Conservation (phyloP, 2,797 vertebrate species). For the Poecilia gillii region DNA sequence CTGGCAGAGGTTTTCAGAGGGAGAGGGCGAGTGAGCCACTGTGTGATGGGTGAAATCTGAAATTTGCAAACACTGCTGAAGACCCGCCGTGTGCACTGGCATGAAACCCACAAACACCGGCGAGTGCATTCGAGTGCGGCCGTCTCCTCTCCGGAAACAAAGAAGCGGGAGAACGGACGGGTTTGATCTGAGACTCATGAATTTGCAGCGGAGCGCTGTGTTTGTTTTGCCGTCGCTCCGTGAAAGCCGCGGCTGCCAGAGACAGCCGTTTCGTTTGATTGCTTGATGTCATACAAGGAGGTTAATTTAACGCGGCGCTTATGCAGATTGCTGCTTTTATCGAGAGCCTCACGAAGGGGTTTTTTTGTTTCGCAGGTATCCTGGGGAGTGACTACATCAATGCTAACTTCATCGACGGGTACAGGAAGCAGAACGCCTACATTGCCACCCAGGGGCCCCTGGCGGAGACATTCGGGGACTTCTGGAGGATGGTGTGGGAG, state of each 20-base stretch:
- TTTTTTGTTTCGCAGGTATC: constrained; percentile 81
- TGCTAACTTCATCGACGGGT: constrained; percentile 97
- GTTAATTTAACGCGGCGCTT: constrained; percentile 56
- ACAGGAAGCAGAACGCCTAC: constrained; percentile 97
- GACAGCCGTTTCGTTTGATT: constrained; percentile 43
- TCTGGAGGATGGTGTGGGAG: constrained; percentile 99
- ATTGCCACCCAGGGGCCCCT: constrained; percentile 96
- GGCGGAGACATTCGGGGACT: constrained; percentile 95
- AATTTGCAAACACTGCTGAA: constrained; percentile 60
- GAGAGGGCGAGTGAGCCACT: neutral
- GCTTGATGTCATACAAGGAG: constrained; percentile 53
- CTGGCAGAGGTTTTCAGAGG: neutral
- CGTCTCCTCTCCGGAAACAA: constrained; percentile 53
- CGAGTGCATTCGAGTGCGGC: constrained; percentile 68
- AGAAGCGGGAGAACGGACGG: constrained; percentile 57
- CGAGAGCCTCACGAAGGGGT: constrained; percentile 33
- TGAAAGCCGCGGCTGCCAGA: constrained; percentile 41
- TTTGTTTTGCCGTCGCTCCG: constrained; percentile 65
- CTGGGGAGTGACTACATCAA: constrained; percentile 98
- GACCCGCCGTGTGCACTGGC: constrained; percentile 63
- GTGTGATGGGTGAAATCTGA: constrained; percentile 66
- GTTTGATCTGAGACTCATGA: constrained; percentile 67
- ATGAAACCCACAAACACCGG: constrained; percentile 68
- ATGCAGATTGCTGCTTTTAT: constrained; percentile 49
- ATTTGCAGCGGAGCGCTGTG: constrained; percentile 64